A percentile compares a stretch with the other conserved stretches of the same genome.
Conservation (phyloP, 92 coral and sea anemone genomes). For the Pocillopora grandis region DNA sequence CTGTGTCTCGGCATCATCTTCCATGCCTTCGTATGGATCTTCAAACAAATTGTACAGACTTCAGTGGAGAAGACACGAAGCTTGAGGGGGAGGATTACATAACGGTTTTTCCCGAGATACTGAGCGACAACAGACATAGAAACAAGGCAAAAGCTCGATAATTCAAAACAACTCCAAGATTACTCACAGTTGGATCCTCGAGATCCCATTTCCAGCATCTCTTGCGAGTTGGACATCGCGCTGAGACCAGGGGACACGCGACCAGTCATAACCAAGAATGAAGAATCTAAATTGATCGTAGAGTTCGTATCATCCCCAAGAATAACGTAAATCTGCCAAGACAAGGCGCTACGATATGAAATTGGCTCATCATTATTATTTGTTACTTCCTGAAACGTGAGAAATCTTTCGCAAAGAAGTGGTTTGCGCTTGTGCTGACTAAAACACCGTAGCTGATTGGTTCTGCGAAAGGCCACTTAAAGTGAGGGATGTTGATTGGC, state of each 20-base stretch:
- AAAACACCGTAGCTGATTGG: conserved; percentile 28
- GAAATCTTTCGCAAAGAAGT: neutral
- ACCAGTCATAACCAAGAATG: conserved; percentile 19
- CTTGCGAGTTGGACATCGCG: conserved; percentile 20
- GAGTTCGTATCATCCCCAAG: neutral
- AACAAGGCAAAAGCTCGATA: neutral
- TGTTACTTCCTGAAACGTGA: conserved; percentile 22
- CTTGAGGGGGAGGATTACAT: neutral
- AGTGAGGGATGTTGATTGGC: conserved; percentile 14
- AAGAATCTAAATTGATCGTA: neutral
- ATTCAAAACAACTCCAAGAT: neutral
- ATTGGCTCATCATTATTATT: neutral
- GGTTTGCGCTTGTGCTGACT: neutral
- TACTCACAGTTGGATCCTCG: neutral
- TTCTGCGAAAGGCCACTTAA: neutral
- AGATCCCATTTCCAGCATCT: conserved; percentile 13
- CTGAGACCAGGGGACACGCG: conserved; percentile 11
- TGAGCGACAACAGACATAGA: neutral
- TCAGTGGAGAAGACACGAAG: neutral
- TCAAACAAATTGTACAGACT: neutral
- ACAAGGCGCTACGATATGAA: neutral
- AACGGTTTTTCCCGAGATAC: neutral
- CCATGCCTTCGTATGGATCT: conserved; percentile 6
- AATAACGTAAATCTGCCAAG: too few species aligned
- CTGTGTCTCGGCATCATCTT: conserved; percentile 1